Evolutionary conservation across 1,140 invertebrate genomes (phyloP), one percentile per base, ranked within the genome.

Genomic region (Scaptodrosophila lebanonensis): DNA sequence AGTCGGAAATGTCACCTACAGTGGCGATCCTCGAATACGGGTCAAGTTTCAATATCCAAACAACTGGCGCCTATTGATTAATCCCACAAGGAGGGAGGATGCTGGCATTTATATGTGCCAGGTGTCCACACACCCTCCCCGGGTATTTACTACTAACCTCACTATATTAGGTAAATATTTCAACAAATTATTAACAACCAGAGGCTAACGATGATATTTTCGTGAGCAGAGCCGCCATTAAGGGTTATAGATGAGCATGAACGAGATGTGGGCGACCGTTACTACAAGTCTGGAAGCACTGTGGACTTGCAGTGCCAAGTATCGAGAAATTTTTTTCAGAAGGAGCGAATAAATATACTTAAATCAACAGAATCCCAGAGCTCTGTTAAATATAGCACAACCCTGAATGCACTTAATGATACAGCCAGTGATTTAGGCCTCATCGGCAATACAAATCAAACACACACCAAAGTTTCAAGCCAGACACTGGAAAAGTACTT

Each of bases 101-200:
- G 93, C 92, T 16, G 94, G 93, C 9, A 88, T 93, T 7, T 95
- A 95, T 56, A 93, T 95, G 89, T 95, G 94, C 87, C 94, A 95
- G 91, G 93, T 95, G 67, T 92, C 93, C 5, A 95, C 94, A 25
- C 93, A 94, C 88, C 94, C 93, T n/a, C 93, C 93, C 45, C 88
- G 91, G 71, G 90, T 91, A 7, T 90, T 91, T 73, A 90, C 90
- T 59, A 89, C 90, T 25, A 91, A 90, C 71, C 85, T 92, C 22
- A 91, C 90, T 56, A 89, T 92, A 64, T 84, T 91, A 77, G 90
- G 91, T 90, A 87, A 86, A 87, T 12, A 1, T 1, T 4, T 6
- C 16, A 13, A 33, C 32, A 9, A 2, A 2, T 7, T 5, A 6
- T 9, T 1, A 1, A 11, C n/a, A 2, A 8, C 6, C 2, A 1